Conservation (phyloP, 2,113 vertebrate genomes). For the Anser brachyrhynchus region DNA sequence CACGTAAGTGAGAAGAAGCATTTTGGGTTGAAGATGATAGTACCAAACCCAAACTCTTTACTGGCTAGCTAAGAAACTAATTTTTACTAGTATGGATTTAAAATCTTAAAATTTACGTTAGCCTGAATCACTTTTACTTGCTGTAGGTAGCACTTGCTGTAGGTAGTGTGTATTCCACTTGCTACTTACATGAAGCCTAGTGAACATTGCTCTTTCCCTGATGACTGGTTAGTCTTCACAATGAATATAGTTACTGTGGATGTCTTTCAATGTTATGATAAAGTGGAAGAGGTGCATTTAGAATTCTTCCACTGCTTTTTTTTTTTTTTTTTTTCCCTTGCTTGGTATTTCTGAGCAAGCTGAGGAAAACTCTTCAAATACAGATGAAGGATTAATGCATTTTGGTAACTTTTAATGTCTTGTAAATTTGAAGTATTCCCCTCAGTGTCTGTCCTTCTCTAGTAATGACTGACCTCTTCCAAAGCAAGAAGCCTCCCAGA, state of each 20-base stretch:
- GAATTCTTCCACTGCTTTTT: neutral
- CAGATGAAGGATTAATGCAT: neutral
- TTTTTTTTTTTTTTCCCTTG: neutral
- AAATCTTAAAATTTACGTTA: neutral
- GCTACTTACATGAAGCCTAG: neutral
- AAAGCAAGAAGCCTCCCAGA: neutral
- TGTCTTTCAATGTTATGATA: neutral
- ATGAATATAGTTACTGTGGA: neutral
- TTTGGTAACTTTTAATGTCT: neutral
- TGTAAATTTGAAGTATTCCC: neutral
- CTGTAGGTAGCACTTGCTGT: neutral
- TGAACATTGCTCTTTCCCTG: neutral
- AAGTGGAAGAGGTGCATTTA: neutral
- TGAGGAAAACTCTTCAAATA: neutral
- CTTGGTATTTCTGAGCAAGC: neutral
- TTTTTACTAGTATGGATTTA: neutral
- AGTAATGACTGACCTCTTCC: neutral
- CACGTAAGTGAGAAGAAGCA: neutral
- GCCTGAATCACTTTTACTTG: neutral
- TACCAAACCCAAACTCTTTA: no score
- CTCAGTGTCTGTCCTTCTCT: neutral
- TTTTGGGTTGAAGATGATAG: neutral
- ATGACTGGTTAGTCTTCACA: neutral
- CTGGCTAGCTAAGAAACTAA: neutral
- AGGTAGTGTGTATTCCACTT: neutral